Base-by-base conservation (phyloP, 2,797 vertebrate species). In the Cygnus olor region DNA sequence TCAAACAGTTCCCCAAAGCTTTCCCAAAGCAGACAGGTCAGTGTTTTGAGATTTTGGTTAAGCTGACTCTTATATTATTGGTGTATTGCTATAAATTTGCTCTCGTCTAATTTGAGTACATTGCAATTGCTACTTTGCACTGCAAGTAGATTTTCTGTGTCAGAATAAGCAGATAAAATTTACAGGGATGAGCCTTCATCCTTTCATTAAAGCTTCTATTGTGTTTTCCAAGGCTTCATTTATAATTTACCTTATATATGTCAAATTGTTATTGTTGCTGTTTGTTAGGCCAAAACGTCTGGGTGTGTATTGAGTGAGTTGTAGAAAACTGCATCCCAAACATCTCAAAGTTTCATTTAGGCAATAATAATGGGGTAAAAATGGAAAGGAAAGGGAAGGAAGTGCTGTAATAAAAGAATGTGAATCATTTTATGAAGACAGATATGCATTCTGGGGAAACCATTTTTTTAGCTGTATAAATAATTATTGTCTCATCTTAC, bases 151-250 rank as follows among this genome's bases (percentile, higher is more conserved):
- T 86, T 72, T 83, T 42, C 28, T 18, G 65, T 83, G 57, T 80
- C 79, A 78, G 69, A 88, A 83, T 90, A 81, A 90, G 74, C 36
- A 83, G 42, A 38, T 56, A 16, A 56, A 90, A 93, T 94, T 93
- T 88, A 47, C 54, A 79, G 83, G 70, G 11, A 42, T 86, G 80
- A 91, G 77, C 82, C 66, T 83, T 89, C 71, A 87, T 5, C 53
- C 65, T 11, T 74, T 74, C 49, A 44, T 24, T 69, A 65, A 54
- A 78, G 44, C 25, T n/a, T 82, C 69, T 85, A 24, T 14, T 87
- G 36, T 85, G 38, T 72, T 94, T 88, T 74, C 65, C 78, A 61
- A 83, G 69, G 69, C 74, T 54, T 71, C 8, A 57, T 93, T 91
- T 85, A 56, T 49, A 70, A 71, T 92, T 86, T 87, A 30, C 54